Evolutionary conservation across 2,797 vertebrate genomes (phyloP).

Genomic region (Xenentodon cancila): DNA sequence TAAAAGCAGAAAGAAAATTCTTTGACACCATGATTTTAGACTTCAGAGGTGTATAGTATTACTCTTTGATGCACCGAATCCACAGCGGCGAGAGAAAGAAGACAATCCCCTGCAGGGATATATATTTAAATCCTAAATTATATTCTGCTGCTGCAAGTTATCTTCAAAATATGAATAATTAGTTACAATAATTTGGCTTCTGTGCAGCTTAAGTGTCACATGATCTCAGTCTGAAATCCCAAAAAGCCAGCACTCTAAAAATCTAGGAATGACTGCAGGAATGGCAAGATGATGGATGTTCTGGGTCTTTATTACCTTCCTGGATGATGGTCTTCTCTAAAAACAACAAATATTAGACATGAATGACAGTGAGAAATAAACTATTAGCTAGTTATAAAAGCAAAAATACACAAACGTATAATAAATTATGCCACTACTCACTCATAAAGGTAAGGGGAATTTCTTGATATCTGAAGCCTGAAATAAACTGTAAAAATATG

Average conservation of each 20-base stretch:
- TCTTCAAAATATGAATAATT: no score
- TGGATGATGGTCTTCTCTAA: slow-evolving; percentile 65
- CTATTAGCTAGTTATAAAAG: neutral
- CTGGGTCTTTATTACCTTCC: slow-evolving; percentile 59
- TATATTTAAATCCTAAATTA: no score
- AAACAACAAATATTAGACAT: slow-evolving; percentile 48
- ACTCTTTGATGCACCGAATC: neutral
- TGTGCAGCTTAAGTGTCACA: no score
- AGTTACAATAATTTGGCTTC: no score
- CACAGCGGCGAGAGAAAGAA: no score
- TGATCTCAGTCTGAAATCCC: no score
- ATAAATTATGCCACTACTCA: slow-evolving; percentile 78
- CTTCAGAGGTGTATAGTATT: no score
- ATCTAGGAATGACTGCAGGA: slow-evolving; percentile 2
- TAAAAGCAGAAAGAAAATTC: slow-evolving; percentile 37
- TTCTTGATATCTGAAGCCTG: slow-evolving; percentile 91
- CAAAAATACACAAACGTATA: neutral
- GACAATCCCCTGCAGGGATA: no score
- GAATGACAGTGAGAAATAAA: slow-evolving; percentile 9
- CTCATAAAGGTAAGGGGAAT: slow-evolving; percentile 92
- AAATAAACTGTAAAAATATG: slow-evolving; percentile 84
- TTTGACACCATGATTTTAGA: neutral
- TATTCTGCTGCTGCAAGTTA: no score
- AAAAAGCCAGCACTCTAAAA: no score
- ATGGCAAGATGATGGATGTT: slow-evolving; percentile 43